Base-by-base conservation (phyloP, 1,140 invertebrate genomes). In the Diorhabda elongata region DNA sequence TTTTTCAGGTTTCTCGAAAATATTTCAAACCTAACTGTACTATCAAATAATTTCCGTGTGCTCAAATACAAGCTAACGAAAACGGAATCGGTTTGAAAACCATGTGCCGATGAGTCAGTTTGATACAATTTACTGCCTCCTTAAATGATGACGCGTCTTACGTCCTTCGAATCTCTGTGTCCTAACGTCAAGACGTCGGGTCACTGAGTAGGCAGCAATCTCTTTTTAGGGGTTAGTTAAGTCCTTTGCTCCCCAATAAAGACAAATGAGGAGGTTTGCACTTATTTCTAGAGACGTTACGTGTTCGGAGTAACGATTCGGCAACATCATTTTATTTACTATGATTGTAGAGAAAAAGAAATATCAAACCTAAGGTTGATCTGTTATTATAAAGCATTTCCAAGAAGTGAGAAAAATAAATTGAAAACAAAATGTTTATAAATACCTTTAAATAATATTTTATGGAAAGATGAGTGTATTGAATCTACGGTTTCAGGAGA, bases 201-300 rank as follows among this genome's bases (percentile, higher is more conserved):
- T 65, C 64, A 67, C 69, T 64, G 58, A 64, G 66, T 62, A 66
- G 69, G 56, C 67, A 60, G 64, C 56, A 45, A 69, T 71, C 69
- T 71, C 69, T 73, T 74, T 65, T 73, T 71, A 61, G 68, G 71
- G 75, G 76, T 77, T 76, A 79, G 78, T 79, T 78, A 76, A 76
- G 74, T 76, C 75, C 73, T 78, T 79, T 77, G 75, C 77, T 72
- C 73, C 58, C 72, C 75, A 73, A 76, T 79, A 79, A 78, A 79
- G 78, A 79, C 77, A 79, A 79, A 79, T 78, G 77, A 79, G 75
- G 75, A 74, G 76, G 77, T 79, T 79, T 78, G 73, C 77, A 75
- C 75, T 77, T 75, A 77, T 77, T 52, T 52, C 47, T 79, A 74
- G 74, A 76, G 68, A 64, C 72, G 42, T 57, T 68, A 74, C 75